Base-by-base conservation (phyloP, 2,797 vertebrate genomes). In the Ptychobarbus kaznakovi region DNA sequence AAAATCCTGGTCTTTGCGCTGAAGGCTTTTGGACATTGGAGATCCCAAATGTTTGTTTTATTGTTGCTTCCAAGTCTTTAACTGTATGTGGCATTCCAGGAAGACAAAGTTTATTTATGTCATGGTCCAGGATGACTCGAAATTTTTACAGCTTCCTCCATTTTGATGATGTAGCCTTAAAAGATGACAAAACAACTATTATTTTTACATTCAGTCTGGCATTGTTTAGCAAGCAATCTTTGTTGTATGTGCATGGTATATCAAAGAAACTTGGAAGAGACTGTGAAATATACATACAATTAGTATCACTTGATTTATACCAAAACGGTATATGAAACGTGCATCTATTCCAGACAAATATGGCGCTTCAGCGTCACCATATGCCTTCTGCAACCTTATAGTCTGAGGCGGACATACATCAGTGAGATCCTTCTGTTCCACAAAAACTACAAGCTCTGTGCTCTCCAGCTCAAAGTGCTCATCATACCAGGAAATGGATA, bases 61-160 rank as follows among this genome's bases (percentile, higher is more conserved):
- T 79, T 79, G 74, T 79, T 44, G 49, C 65, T 79, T 85, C 83
- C 75, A 85, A 61, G 22, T 82, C 69, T 44, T 73, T 11, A 25
- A 82, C 35, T 82, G 70, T 16, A n/a, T 66, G 53, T 66, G 82
- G 72, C 42, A 83, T 77, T 84, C 28, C 82, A 84, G 73, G 82
- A 84, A 84, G 58, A 84, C 44, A 82, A 86, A 81, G 69, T 76
- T 86, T 86, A 32, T 81, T 81, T 75, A 86, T 82, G n/a, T 76
- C 70, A 81, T 86, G 84, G 56, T 86, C 79, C 51, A 73, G 28
- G 70, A 86, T 75, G 44, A 82, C 84, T 86, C 68, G 4, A 86
- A 86, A 74, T n/a, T 44, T 61, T 82, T 61, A 82, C 49, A 73
- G n/a, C n/a, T n/a, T n/a, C n/a, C n/a, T n/a, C n/a, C n/a, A n/a